phyloP scores from a whole-genome alignment of 1,140 invertebrate species.

The Aphelenchoides avenae region DNA sequence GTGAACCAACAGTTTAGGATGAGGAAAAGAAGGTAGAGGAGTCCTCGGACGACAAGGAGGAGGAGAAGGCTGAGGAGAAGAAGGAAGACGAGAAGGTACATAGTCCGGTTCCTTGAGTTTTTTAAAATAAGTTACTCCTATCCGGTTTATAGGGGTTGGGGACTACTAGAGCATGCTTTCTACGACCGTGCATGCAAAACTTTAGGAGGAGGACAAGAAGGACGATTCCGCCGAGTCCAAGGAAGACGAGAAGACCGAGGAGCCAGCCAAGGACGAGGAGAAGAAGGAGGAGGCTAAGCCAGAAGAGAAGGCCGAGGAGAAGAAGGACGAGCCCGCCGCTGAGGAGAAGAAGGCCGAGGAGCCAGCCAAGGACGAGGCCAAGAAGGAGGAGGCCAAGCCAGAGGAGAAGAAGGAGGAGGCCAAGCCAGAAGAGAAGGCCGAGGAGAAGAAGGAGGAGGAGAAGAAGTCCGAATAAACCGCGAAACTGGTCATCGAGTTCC shows the following conservation, averaged over 20 bases:
- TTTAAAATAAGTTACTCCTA: too few relatives aligned
- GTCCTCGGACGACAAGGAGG: neutral
- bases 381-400: neutral
- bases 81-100: too few relatives aligned
- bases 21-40: neutral
- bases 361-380: neutral
- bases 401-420: slow-evolving; percentile 5
- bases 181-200: too few relatives aligned
- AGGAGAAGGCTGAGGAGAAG: neutral
- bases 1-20: neutral
- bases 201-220: too few relatives aligned
- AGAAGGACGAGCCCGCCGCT: neutral
- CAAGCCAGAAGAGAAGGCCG: neutral
- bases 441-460: slow-evolving; percentile 12
- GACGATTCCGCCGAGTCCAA: too few relatives aligned
- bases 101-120: too few relatives aligned
- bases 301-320: slow-evolving; percentile 1
- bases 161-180: too few relatives aligned
- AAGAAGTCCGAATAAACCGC: neutral
- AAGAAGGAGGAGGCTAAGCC: slow-evolving; percentile 1
- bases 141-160: too few relatives aligned
- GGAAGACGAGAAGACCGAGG: too few relatives aligned
- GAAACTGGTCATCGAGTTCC: neutral
- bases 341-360: slow-evolving; percentile 6
- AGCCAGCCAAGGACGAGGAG: neutral